Evolutionary conservation across 2,113 vertebrate genomes (phyloP), one percentile per base, ranked within the genome.

Genomic region (Scytalopus superciliaris): DNA sequence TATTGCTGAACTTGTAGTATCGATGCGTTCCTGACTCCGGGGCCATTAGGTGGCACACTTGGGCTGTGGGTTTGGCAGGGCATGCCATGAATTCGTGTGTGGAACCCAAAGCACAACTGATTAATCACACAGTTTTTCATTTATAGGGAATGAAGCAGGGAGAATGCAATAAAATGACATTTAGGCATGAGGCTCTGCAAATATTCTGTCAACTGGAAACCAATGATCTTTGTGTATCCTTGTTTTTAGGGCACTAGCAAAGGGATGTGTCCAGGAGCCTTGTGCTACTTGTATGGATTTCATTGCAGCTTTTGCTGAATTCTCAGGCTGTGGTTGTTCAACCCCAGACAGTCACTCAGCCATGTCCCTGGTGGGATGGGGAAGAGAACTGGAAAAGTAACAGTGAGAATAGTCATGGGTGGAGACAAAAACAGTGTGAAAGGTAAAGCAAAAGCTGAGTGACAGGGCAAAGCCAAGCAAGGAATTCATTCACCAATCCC

Each of bases 11-110:
- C 19, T 21, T 2, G 4, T 12, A 25, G 19, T 23, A 7, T 24
- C 40, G 15, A 19, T 24, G 27, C 14, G n/a, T 75, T 68, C 78
- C 76, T 72, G 68, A 42, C 50, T 90, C 70, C 37, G 11, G 89
- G 40, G 60, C 94, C 94, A 63, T 95, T 66, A 93, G 94, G 94
- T 84, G 95, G 92, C 92, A 86, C 81, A 82, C 68, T 89, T 92
- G 79, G 96, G 87, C 92, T 88, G 24, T 52, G 42, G 52, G 62
- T 85, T 94, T 86, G 72, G 24, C 52, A 72, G 84, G 89, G 67
- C 35, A 62, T 23, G 77, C 66, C 75, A 47, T 18, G 91, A 75
- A 80, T 87, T n/a, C 14, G 6, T 49, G 62, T 14, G 47, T 52
- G 53, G 63, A 82, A 84, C 82, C 39, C 75, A 83, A 86, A 22